phyloP scores from a whole-genome alignment of 2,113 vertebrate species.

The Tinamus guttatus region DNA sequence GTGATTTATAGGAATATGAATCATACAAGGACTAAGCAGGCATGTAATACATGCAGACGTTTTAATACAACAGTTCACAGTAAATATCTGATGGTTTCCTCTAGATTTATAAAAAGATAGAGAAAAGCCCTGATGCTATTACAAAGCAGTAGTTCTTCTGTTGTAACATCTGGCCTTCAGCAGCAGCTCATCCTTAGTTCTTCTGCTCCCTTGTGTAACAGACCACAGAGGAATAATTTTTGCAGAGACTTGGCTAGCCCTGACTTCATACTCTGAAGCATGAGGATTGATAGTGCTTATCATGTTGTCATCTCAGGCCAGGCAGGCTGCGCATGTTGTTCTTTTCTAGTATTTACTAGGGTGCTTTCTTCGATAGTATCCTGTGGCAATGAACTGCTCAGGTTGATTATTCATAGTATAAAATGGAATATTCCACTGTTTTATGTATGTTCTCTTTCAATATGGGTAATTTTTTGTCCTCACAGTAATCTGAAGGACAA shows the following conservation, averaged over 20 bases:
- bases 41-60: background rate
- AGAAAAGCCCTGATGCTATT: background rate
- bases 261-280: background rate
- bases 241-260: background rate
- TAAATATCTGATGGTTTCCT: background rate
- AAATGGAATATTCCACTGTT: background rate
- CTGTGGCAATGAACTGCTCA: background rate
- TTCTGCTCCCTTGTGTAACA: background rate
- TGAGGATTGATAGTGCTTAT: background rate
- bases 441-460: background rate
- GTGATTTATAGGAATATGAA: background rate
- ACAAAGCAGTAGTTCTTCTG: background rate
- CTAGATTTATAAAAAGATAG: background rate
- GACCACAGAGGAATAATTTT: background rate
- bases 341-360: background rate
- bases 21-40: background rate
- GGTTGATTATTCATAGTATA: background rate
- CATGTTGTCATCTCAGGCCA: background rate
- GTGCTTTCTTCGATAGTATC: background rate
- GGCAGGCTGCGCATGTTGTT: background rate
- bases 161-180: background rate
- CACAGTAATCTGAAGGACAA: background rate
- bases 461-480: background rate
- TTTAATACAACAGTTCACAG: conserved; percentile 17
- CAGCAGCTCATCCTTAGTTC: rapidly evolving